These are phyloP conservation scores for Monopis laevigella DNA, from an alignment of 2,888 invertebrate species.

Conservation along the genomic window DNA sequence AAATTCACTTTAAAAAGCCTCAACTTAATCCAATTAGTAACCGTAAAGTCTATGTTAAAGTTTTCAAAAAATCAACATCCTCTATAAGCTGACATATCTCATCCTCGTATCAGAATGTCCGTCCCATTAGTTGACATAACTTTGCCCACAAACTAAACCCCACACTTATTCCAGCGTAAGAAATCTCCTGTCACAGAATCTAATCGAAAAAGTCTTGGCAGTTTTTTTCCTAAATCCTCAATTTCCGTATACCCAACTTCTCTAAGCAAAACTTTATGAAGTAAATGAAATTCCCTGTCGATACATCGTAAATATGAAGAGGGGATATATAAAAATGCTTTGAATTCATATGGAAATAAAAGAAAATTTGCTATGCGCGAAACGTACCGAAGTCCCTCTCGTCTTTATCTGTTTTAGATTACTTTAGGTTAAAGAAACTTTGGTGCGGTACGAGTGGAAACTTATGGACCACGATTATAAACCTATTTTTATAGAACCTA, in stretches of 20 bases:
- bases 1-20: too few relatives aligned
- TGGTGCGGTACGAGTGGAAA: conserved; percentile 31
- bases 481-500: too few relatives aligned
- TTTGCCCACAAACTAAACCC: too few relatives aligned
- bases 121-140: too few relatives aligned
- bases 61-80: too few relatives aligned
- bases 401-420: conserved; percentile 63
- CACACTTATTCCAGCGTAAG: too few relatives aligned
- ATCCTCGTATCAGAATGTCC: too few relatives aligned
- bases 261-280: conserved; percentile 6
- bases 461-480: too few relatives aligned
- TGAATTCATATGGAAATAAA: conserved; percentile 43
- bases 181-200: too few relatives aligned
- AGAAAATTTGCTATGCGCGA: conserved; percentile 46
- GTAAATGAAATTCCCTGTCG: conserved; percentile 9
- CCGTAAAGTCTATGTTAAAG: too few relatives aligned
- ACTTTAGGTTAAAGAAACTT: conserved; percentile 53
- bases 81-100: too few relatives aligned
- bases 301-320: conserved; percentile 11
- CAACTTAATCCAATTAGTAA: too few relatives aligned
- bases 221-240: conserved; percentile 7
- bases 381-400: conserved; percentile 47
- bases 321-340: conserved; percentile 9
- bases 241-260: conserved; percentile 4
- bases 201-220: conserved; percentile 2